These are phyloP conservation scores for Thalassarche chlororhynchos DNA, from an alignment of 2,113 vertebrate genomes.

Conservation along the genomic window DNA sequence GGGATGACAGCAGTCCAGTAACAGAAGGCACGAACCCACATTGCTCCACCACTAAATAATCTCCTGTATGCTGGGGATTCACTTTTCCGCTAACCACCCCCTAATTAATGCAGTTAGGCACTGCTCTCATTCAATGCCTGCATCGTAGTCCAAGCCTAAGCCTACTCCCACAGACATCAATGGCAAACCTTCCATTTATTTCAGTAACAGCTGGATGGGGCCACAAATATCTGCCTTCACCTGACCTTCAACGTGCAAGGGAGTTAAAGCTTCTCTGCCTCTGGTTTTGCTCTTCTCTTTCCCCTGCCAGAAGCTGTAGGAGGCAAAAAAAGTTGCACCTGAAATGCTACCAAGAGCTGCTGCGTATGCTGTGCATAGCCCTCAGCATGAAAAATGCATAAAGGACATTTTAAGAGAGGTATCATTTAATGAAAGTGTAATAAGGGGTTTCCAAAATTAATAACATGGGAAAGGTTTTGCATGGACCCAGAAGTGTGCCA, in stretches of 20 bases:
- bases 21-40: background rate
- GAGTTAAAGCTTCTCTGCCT: background rate
- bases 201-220: background rate
- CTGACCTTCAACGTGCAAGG: background rate
- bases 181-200: background rate
- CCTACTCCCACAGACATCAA: background rate
- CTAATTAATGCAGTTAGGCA: background rate
- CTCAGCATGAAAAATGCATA: background rate
- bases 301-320: background rate
- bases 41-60: background rate
- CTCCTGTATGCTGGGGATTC: background rate
- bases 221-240: background rate
- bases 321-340: background rate
- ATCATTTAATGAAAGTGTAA: background rate
- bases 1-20: background rate
- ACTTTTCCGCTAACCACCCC: background rate
- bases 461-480: background rate
- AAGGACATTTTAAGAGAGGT: background rate
- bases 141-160: background rate
- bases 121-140: background rate
- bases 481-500: background rate
- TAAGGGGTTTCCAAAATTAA: constrained; percentile 6
- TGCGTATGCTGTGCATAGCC: background rate
- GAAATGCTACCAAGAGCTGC: background rate
- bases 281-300: background rate